phyloP scores from a whole-genome alignment of 92 coral and sea anemone species.

The Umimayanthus chanpuru region DNA sequence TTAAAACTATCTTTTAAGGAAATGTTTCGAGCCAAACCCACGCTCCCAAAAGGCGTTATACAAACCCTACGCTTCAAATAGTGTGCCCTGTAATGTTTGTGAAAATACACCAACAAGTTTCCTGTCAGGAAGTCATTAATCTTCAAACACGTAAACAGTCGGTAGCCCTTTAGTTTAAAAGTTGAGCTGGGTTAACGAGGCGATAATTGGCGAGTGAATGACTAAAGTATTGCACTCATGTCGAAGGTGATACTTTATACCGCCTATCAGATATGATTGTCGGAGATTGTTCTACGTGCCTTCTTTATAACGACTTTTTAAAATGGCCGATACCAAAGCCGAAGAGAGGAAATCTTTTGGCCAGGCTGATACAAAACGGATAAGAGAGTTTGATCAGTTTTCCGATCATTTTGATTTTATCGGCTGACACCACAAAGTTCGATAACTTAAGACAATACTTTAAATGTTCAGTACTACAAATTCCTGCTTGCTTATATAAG shows the following conservation, averaged over 20 bases:
- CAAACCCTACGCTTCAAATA: too few relatives aligned
- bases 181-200: constrained; percentile 31
- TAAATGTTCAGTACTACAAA: not conserved
- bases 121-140: constrained; percentile 42
- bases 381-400: not conserved
- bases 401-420: not conserved
- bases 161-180: constrained; percentile 2
- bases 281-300: not conserved
- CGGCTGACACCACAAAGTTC: not conserved
- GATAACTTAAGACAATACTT: not conserved
- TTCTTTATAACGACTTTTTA: not conserved
- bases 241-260: not conserved
- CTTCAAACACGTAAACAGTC: constrained; percentile 17
- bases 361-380: constrained; percentile 2
- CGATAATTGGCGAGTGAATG: not conserved
- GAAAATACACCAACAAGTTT: not conserved
- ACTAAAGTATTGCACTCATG: constrained; percentile 9
- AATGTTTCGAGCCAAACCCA: not conserved
- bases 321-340: not conserved
- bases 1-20: not conserved
- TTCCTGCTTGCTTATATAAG: not conserved
- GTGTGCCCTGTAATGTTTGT: not conserved
- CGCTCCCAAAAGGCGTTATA: too few relatives aligned
- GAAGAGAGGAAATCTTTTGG: not conserved
- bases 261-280: not conserved